Evolutionary conservation across 1,140 invertebrate genomes (phyloP).

Genomic region (Maconellicoccus hirsutus): DNA sequence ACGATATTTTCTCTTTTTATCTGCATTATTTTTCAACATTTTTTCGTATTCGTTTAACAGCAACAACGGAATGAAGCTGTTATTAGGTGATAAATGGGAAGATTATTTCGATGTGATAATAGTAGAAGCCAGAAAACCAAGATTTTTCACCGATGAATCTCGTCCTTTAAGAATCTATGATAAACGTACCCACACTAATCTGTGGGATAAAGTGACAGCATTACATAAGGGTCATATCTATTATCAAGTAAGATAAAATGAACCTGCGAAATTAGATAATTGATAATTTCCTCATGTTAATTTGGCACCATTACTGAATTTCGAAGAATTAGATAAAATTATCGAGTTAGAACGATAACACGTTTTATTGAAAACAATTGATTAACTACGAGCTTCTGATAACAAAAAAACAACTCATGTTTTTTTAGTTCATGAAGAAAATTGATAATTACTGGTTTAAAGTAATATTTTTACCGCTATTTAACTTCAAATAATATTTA

Average conservation of each 20-base stretch:
- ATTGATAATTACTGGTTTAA: no score
- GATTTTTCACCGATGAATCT: slow-evolving; percentile 86
- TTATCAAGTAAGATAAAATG: slow-evolving; percentile 62
- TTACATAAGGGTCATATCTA: slow-evolving; percentile 84
- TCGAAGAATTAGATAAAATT: no score
- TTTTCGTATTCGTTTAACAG: slow-evolving; percentile 39
- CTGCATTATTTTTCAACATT: background rate
- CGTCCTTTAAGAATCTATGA: slow-evolving; percentile 84
- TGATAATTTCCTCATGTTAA: no score
- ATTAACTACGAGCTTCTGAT: no score
- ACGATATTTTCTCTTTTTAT: background rate
- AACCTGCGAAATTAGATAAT: no score
- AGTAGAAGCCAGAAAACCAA: slow-evolving; percentile 87
- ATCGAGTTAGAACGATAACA: no score
- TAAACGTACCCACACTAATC: slow-evolving; percentile 59
- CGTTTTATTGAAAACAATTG: no score
- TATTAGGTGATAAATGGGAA: slow-evolving; percentile 81
- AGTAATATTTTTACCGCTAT: no score
- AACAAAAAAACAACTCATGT: no score
- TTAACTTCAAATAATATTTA: no score
- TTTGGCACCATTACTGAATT: no score
- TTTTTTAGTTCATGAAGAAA: no score
- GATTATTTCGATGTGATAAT: slow-evolving; percentile 90
- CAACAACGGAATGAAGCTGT: slow-evolving; percentile 78
- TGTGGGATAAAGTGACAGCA: slow-evolving; percentile 81